Conservation (phyloP, 2,797 vertebrate species). For the Delichon dasypus region DNA sequence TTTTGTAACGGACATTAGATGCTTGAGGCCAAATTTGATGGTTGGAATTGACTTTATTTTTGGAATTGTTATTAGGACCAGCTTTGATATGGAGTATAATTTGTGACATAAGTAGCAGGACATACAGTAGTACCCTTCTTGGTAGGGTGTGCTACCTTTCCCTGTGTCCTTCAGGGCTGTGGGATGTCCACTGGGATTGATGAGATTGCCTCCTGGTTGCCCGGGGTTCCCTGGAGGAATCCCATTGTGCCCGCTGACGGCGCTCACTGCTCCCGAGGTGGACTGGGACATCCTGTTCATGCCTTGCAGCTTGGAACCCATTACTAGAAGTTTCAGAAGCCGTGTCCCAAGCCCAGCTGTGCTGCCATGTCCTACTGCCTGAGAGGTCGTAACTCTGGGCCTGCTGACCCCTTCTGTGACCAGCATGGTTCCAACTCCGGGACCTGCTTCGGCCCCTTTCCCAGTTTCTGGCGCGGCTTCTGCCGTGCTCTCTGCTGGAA, state of each 20-base stretch:
- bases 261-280: accelerated
- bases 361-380: not conserved
- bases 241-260: accelerated
- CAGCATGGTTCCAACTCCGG: accelerated
- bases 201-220: accelerated
- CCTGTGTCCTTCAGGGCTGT: accelerated
- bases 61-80: not conserved
- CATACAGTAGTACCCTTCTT: not conserved
- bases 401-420: not conserved
- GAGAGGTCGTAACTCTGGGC: accelerated
- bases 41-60: not conserved
- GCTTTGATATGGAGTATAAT: not conserved
- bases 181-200: accelerated
- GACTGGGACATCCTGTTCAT: accelerated
- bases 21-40: not conserved
- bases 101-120: not conserved
- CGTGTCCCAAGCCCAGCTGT: not conserved
- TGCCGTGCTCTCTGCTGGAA: accelerated
- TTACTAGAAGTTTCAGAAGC: not conserved
- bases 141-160: not conserved
- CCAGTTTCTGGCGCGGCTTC: not conserved
- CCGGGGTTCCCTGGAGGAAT: accelerated
- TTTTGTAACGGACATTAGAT: not conserved
- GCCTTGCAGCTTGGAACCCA: not conserved
- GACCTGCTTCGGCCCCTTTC: not conserved